A percentile compares a stretch with the other conserved stretches of the same genome.
These are phyloP conservation scores for Daubentonia madagascariensis DNA, from an alignment of 2,113 vertebrate genomes.

Conservation along the genomic window DNA sequence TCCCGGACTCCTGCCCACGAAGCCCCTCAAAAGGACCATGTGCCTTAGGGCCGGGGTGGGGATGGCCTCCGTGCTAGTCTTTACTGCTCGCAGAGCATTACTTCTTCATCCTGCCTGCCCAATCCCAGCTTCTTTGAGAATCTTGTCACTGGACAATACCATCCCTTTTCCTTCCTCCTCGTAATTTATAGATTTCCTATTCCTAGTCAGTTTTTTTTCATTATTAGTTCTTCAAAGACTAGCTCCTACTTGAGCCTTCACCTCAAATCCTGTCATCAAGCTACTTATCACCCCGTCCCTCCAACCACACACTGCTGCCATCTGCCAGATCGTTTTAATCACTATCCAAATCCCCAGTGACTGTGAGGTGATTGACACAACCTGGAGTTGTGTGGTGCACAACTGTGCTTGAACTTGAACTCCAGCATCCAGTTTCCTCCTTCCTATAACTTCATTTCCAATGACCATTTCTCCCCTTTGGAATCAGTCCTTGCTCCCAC, in stretches of 20 bases:
- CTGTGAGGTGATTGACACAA: not conserved
- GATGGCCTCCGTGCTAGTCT: not conserved
- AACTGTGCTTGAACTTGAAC: not conserved
- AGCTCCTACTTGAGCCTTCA: not conserved
- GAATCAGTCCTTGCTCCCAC: not conserved
- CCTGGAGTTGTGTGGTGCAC: not conserved
- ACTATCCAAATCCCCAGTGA: not conserved
- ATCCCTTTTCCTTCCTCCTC: not conserved
- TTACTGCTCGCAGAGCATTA: not conserved
- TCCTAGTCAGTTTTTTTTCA: not conserved
- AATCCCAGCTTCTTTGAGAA: not conserved
- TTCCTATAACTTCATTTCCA: not conserved
- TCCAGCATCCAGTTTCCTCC: not conserved
- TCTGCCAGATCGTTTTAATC: not conserved
- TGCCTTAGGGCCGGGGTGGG: slow-evolving; percentile 44
- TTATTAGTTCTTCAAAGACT: not conserved
- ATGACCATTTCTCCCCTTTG: not conserved
- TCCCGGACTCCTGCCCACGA: not conserved
- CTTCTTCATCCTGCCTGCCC: not conserved
- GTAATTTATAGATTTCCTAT: not conserved
- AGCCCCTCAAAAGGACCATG: not conserved
- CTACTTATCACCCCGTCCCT: not conserved
- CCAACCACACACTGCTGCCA: not conserved
- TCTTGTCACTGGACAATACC: not conserved
- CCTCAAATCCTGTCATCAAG: not conserved